phyloP scores from a whole-genome alignment of 2,113 vertebrate genomes.

The Ceratotherium simum region DNA sequence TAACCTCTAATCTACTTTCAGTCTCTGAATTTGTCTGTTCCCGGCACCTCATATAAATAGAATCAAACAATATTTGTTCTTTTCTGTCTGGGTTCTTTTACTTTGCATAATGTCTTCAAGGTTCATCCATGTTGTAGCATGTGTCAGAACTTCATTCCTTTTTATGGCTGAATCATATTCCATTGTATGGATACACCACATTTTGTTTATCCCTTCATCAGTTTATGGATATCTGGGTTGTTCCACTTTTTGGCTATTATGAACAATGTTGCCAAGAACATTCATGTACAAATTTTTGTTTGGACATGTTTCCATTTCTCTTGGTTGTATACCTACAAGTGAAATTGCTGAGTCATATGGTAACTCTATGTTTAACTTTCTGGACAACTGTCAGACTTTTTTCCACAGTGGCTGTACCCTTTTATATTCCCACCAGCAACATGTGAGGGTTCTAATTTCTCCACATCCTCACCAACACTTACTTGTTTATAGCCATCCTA shows the following conservation, averaged over 20 bases:
- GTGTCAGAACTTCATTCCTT: neutral
- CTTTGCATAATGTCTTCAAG: neutral
- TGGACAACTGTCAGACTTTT: neutral
- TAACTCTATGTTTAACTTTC: neutral
- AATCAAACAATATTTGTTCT: neutral
- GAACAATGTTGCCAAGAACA: neutral
- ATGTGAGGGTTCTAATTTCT: neutral
- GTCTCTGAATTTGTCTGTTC: neutral
- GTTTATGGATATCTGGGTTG: neutral
- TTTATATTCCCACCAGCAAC: neutral
- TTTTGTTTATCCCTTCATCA: neutral
- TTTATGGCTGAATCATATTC: neutral
- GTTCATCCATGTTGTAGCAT: neutral
- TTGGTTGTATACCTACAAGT: neutral
- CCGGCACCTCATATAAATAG: neutral
- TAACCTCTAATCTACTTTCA: neutral
- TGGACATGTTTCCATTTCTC: neutral
- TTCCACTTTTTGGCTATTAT: neutral
- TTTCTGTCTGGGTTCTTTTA: neutral
- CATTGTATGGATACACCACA: neutral
- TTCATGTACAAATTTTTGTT: neutral
- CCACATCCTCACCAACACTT: neutral
- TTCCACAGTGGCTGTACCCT: neutral
- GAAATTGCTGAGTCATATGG: neutral
- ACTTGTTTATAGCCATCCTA: neutral